Conservation (phyloP, 2,888 invertebrate genomes). For the Lasioglossum morio region DNA sequence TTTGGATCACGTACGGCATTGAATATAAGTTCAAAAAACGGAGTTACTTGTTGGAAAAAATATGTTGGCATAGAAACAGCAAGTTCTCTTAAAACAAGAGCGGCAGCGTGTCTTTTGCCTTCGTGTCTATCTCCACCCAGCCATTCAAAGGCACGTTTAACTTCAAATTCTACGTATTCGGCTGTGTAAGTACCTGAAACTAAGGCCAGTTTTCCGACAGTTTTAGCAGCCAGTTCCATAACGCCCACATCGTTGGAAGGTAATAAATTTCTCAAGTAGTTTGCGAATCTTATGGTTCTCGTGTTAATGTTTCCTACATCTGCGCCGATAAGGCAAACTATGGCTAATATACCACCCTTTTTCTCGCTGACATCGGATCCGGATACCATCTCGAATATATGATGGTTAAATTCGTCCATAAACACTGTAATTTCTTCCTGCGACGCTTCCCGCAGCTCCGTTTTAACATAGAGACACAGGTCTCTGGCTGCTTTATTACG, state of each 20-base stretch:
- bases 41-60: conserved; percentile 97
- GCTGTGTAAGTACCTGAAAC: conserved; percentile 97
- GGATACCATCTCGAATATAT: conserved; percentile 98
- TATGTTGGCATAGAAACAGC: conserved; percentile 98
- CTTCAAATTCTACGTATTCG: conserved; percentile 99
- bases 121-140: conserved; percentile 95
- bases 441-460: conserved; percentile 95
- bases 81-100: conserved; percentile 95
- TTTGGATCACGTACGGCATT: conserved; percentile 96
- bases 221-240: conserved; percentile 98
- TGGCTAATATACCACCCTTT: conserved; percentile 97
- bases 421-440: conserved; percentile 96
- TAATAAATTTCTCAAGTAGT: conserved; percentile 94
- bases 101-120: conserved; percentile 96
- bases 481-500: conserved; percentile 95
- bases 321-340: conserved; percentile 96
- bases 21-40: conserved; percentile 97
- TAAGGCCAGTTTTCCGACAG: conserved; percentile 96
- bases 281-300: conserved; percentile 95
- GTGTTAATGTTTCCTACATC: conserved; percentile 97
- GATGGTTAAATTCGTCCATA: conserved; percentile 97
- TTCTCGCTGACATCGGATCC: conserved; percentile 96
- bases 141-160: conserved; percentile 98
- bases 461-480: conserved; percentile 95
- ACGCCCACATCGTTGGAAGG: conserved; percentile 96